phyloP scores from a whole-genome alignment of 2,888 invertebrate genomes.

The Eumacrocentrus americanus region DNA sequence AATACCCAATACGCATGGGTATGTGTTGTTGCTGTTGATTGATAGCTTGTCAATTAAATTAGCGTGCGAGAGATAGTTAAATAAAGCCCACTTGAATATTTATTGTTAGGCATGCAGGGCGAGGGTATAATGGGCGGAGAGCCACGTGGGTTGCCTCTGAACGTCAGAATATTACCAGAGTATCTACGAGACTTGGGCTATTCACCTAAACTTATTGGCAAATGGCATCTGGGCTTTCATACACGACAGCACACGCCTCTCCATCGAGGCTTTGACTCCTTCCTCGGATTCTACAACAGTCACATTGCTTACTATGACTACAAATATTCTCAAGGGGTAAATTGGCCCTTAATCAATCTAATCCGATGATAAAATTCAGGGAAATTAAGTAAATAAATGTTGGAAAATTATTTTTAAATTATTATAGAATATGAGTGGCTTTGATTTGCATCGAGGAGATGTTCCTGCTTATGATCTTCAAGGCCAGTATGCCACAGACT shows the following conservation, averaged over 20 bases:
- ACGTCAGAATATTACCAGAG: constrained; percentile 64
- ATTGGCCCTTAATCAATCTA: constrained; percentile 8
- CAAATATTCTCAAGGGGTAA: constrained; percentile 62
- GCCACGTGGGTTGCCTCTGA: constrained; percentile 65
- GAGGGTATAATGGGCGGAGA: constrained; percentile 64
- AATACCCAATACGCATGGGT: constrained; percentile 79
- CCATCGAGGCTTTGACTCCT: constrained; percentile 78
- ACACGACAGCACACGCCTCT: constrained; percentile 71
- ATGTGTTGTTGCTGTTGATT: not conserved
- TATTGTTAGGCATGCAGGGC: constrained; percentile 64
- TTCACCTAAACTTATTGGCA: constrained; percentile 65
- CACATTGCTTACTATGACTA: constrained; percentile 83
- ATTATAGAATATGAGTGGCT: constrained; percentile 60
- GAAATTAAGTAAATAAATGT: not conserved
- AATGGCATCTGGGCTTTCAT: constrained; percentile 68
- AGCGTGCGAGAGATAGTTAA: not conserved
- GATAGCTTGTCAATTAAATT: not conserved
- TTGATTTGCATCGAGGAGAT: constrained; percentile 63
- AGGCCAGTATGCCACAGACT: constrained; percentile 74
- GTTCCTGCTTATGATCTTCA: constrained; percentile 57
- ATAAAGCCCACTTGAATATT: not conserved
- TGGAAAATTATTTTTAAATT: not conserved
- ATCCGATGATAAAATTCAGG: not conserved
- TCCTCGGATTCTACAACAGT: constrained; percentile 87
- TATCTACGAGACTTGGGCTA: constrained; percentile 65